Base-by-base conservation (phyloP, 2,888 invertebrate genomes). In the Andrena hattorfiana region DNA sequence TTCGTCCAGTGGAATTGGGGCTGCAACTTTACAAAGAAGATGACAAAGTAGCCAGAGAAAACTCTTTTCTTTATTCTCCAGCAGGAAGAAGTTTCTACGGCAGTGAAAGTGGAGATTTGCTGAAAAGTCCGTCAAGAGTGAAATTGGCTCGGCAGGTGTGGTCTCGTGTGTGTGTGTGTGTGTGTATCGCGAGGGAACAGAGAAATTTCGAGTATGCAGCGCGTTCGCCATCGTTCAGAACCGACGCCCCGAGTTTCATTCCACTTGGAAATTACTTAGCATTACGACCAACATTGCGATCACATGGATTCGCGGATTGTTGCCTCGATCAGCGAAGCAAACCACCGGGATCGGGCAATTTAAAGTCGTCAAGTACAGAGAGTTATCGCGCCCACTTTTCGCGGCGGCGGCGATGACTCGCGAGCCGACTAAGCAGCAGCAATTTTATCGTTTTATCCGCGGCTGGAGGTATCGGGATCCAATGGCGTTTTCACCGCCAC, bases 401-500 rank as follows among this genome's bases (percentile, higher is more conserved):
- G 42, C 42, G 13, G 42, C 42, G 42, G 13, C 13, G 42, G 42
- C 42, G 42, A 42, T 42, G 16, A 42, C 42, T 42, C 42, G 42
- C 56, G 56, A 8, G 54, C 54, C 54, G 54, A 8, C 20, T 23
- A 26, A 26, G 26, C 56, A 10, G 56, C 56, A 23, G 56, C 69
- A 56, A 67, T 35, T 66, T 74, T 56, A 67, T 74, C 73, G 49
- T 26, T 35, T 20, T 10, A 23, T 23, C 42, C 49, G 42, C 35
- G 23, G 20, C 23, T 30, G 60, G 16, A 56, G 28, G 63, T 69
- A 72, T 77, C 71, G 32, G 32, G 69, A 71, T 80, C 72, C 77
- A 77, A 74, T 74, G 73, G 54, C 78, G 73, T 81, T 81, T 78
- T 79, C 81, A 79, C 79, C 74, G 79, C 70, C 49, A 13, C 54